Evolutionary conservation across 2,797 vertebrate genomes (phyloP), one percentile per base, ranked within the genome.

Genomic region (Atherinosoma microstoma): DNA sequence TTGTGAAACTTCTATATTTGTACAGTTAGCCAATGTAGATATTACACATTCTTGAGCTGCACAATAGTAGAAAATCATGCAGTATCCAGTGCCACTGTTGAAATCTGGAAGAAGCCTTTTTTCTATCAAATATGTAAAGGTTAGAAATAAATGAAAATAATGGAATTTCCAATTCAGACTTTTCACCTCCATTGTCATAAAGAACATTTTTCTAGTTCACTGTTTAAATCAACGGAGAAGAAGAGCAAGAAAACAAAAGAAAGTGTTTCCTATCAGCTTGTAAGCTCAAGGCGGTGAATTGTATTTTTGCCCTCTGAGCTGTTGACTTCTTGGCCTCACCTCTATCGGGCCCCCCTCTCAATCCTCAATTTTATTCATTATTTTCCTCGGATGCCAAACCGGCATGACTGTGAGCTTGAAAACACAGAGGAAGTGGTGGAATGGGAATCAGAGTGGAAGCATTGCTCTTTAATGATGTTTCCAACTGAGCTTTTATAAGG

Each of bases 211-310:
- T 38, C 29, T 15, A 13, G 6, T 67, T 13, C n/a, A 24, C 49
- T 67, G 59, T 13, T 32, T 38, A 0, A n/a, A 29, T 30, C 15
- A 56, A 13, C 6, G 6, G 27, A 29, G 13, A 30, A 56, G 4
- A 30, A 16, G 4, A 56, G 53, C 24, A 24, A 56, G n/a, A 22
- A 29, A 54, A 54, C 11, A 3, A 5, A 29, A 13, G 1, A 27
- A 20, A 15, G 40, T 8, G 6, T 32, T 60, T 74, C 27, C 40
- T 61, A 79, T 15, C 34, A 36, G 30, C 70, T 74, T 77, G 81
- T 82, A 84, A 70, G 76, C 80, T 67, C 38, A 40, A 83, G 83
- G 78, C 71, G 56, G 30, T 68, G 79, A 72, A 70, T 80, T 20
- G 58, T 75, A 24, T 84, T 86, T 84, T 58, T 70, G 65, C 65